Evolutionary conservation across 1,140 invertebrate species (phyloP), one percentile per base, ranked within the genome.

Genomic region (Eriocheir sinensis): DNA sequence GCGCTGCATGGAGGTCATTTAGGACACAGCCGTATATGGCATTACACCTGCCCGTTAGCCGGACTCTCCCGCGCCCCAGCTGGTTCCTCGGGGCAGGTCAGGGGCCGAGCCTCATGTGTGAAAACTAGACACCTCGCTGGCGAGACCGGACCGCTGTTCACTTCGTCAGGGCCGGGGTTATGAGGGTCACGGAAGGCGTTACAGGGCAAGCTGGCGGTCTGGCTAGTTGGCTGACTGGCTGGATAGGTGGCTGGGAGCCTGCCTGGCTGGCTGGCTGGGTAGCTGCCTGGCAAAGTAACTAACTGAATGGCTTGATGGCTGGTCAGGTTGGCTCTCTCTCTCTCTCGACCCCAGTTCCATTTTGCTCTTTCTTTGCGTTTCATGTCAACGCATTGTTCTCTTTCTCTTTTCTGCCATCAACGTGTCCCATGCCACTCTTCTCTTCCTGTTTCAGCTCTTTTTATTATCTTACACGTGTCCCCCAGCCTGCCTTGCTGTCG

Each of bases 11-110:
- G 60, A 72, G 60, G 60, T 72, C 60, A 72, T 72, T 72, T n/a
- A 72, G 60, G 17, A 72, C 60, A 72, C 60, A 21, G 60, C 60
- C n/a, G 60, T 72, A 72, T 72, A 72, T n/a, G 60, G 60, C 60
- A 72, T 72, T 72, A 72, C 60, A 72, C 21, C 60, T 72, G 60
- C 60, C 60, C 60, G 60, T 72, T 72, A 72, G 21, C 60, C 60
- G 60, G 60, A 72, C 60, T n/a, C 60, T 72, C 60, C 60, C 60
- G 60, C 48, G 48, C 60, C 21, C 60, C 60, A 72, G 60, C 60
- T 72, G 60, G 21, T n/a, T 72, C 60, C 60, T 72, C 21, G 27
- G 60, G 60, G 60, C 60, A n/a, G 60, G 60, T 72, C 60, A 72
- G 60, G 60, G 60, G 60, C 60, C 60, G 60, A n/a, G 60, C 60